Conservation (phyloP, 2,888 invertebrate species). For the Pollenia angustigena region DNA sequence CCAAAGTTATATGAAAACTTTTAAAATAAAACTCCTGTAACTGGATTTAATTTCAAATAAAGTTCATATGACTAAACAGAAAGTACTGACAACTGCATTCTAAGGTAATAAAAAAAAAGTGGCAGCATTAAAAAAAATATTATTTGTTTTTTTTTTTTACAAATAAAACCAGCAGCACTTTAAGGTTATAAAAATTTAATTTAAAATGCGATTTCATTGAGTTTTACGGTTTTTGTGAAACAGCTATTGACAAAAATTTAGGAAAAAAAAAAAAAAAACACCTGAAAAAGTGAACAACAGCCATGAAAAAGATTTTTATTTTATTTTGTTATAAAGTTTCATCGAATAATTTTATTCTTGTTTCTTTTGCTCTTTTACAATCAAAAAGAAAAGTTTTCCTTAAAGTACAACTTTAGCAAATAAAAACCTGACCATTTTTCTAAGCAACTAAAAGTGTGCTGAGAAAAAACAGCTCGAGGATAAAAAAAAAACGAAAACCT, state of each 20-base stretch:
- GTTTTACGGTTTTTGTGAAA: constrained; percentile 37
- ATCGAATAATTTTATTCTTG: constrained; percentile 36
- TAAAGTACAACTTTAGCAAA: constrained; percentile 39
- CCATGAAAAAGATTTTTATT: constrained; percentile 40
- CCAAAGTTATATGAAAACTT: constrained; percentile 55
- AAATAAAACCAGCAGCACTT: constrained; percentile 19
- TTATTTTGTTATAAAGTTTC: constrained; percentile 45
- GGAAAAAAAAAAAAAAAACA: constrained; percentile 14
- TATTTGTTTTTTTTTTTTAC: constrained; percentile 25
- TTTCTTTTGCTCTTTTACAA: constrained; percentile 14
- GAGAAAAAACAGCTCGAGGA: neutral
- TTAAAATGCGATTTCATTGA: constrained; percentile 44
- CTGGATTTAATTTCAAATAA: constrained; percentile 1
- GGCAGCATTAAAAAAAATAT: neutral
- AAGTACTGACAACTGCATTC: constrained; percentile 22
- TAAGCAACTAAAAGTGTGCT: constrained; percentile 45
- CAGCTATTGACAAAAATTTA: constrained; percentile 20
- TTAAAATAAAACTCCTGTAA: constrained; percentile 22
- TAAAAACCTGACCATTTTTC: constrained; percentile 59
- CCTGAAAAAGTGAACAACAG: constrained; percentile 22
- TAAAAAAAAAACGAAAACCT: constrained; percentile 21
- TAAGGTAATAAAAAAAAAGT: constrained; percentile 13
- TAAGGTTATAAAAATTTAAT: constrained; percentile 58
- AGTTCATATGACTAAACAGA: neutral
- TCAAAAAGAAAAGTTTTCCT: constrained; percentile 47